Conservation (phyloP, 2,113 vertebrate species). For the Myanophis thanlyinensis region DNA sequence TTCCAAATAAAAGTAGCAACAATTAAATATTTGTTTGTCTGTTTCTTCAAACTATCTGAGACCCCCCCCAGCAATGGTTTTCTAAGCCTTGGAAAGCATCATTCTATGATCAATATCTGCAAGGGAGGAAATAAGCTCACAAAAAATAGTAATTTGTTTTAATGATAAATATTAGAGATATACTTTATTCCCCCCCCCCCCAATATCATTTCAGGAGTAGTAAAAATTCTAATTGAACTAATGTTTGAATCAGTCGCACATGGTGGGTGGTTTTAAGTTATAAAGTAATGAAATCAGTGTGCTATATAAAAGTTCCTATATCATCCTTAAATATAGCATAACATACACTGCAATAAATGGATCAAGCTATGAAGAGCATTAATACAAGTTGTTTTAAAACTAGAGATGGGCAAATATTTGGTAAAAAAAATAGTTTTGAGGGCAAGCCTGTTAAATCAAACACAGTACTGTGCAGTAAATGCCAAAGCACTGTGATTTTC, state of each 20-base stretch:
- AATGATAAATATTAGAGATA: neutral
- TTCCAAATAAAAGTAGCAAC: neutral
- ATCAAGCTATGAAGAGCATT: slow-evolving; percentile 50
- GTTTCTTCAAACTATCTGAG: neutral
- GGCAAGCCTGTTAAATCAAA: slow-evolving; percentile 61
- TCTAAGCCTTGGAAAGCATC: neutral
- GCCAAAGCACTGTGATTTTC: slow-evolving; percentile 37
- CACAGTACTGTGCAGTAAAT: slow-evolving; percentile 57
- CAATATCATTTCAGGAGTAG: neutral
- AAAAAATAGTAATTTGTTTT: neutral
- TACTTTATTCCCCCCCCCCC: neutral
- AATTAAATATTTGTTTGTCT: neutral
- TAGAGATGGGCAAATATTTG: slow-evolving; percentile 58
- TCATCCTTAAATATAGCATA: slow-evolving; percentile 53
- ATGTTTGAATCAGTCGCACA: neutral
- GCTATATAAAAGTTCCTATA: slow-evolving; percentile 48
- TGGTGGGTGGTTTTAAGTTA: neutral
- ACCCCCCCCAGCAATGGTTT: neutral
- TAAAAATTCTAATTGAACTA: neutral
- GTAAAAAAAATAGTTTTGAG: slow-evolving; percentile 51
- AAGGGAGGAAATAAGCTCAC: neutral
- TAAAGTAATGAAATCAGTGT: slow-evolving; percentile 50
- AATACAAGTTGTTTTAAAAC: slow-evolving; percentile 69
- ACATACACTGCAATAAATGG: slow-evolving; percentile 46
- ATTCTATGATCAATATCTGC: neutral